Evolutionary conservation across 2,888 invertebrate species (phyloP).

Genomic region (Drosophila pegasa): DNA sequence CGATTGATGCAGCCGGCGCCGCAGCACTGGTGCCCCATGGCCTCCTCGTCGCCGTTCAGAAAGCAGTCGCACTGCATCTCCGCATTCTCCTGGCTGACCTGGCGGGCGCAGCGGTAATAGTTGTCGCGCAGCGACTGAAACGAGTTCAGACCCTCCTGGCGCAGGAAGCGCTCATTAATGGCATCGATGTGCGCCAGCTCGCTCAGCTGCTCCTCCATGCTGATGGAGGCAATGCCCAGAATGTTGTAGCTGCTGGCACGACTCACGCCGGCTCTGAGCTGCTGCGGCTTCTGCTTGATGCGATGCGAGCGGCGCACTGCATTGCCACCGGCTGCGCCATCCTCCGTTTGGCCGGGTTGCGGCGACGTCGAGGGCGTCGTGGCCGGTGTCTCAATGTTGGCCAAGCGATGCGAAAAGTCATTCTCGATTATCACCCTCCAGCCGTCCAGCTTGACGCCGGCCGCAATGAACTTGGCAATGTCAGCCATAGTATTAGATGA

Average conservation of each 20-base stretch:
- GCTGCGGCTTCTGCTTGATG: slow-evolving; percentile 89
- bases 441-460: slow-evolving; percentile 56
- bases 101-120: slow-evolving; percentile 92
- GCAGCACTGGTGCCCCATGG: slow-evolving; percentile 93
- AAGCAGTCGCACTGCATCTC: slow-evolving; percentile 98
- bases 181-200: slow-evolving; percentile 81
- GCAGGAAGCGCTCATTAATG: slow-evolving; percentile 81
- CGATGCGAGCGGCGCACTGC: slow-evolving; percentile 90
- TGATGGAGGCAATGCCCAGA: too few species aligned
- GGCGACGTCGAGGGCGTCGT: slow-evolving; percentile 71
- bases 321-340: background rate
- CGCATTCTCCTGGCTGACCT: slow-evolving; percentile 94
- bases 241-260: slow-evolving; percentile 86
- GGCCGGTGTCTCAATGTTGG: slow-evolving; percentile 69
- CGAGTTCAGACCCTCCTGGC: slow-evolving; percentile 87
- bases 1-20: slow-evolving; percentile 98
- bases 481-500: slow-evolving; percentile 75
- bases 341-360: slow-evolving; percentile 23
- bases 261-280: slow-evolving; percentile 85
- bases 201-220: slow-evolving; percentile 77
- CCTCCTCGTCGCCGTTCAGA: slow-evolving; percentile 93
- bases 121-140: slow-evolving; percentile 94
- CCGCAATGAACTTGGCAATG: slow-evolving; percentile 79
- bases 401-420: slow-evolving; percentile 45
- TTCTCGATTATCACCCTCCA: slow-evolving; percentile 15